Evolutionary conservation across 2,797 vertebrate genomes (phyloP), one percentile per base, ranked within the genome.

Genomic region (Taenioides sp.): DNA sequence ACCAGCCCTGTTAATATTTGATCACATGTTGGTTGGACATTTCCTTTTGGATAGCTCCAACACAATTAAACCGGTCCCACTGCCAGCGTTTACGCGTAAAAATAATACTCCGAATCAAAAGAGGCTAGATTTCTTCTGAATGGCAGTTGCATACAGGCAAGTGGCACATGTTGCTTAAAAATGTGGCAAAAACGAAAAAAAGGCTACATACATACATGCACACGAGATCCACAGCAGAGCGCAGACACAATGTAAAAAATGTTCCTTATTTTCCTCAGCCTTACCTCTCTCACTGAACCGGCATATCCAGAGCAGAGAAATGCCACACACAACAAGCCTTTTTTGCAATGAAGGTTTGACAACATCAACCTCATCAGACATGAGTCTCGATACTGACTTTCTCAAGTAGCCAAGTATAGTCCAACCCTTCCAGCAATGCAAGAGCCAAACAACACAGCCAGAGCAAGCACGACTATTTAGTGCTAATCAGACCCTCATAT

Each of bases 21-120:
- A 95, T 96, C 94, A 95, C 95, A 96, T 95, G 95, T 94, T 91
- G 92, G 92, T 89, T 90, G 92, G 94, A 94, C 93, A 92, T 93
- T 92, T 94, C 94, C 89, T 88, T 86, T 69, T 86, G 91, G 79
- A 94, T 90, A 86, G 81, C 89, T 86, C 88, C 84, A 87, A 77
- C 80, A 80, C 82, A 86, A 90, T 66, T 54, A n/a, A 52, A 52
- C 47, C 65, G 47, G 65, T 50, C 16, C 64, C 64, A 28, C 14
- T 65, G 64, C 25, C 65, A 65, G 43, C 69, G 71, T 71, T 47
- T 49, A 49, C 63, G 62, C 64, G 64, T 20, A 54, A 66, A 52
- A 54, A 31, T 4, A 66, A 54, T n/a, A n/a, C 25, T 66, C 47
- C 43, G 43, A 20, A 50, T 65, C 14, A 66, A 52, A 78, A 20